Evolutionary conservation across 2,797 vertebrate genomes (phyloP).

Genomic region (Telmatherina bonti): DNA sequence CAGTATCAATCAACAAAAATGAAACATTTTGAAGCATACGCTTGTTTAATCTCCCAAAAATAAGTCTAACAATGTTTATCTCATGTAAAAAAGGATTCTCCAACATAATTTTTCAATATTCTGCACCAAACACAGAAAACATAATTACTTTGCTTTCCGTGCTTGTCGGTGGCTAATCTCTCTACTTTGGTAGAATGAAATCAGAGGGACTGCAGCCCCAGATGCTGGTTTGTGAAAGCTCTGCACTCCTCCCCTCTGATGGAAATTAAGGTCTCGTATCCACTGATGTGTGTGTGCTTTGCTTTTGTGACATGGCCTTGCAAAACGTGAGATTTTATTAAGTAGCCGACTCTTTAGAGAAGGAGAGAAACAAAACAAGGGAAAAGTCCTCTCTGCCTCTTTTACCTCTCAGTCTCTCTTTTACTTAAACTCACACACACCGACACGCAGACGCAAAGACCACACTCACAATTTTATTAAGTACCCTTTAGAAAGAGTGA

Average conservation of each 20-base stretch:
- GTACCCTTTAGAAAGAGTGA: conserved; percentile 78
- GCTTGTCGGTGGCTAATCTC: conserved; percentile 36
- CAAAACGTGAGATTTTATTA: conserved; percentile 84
- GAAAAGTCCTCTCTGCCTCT: conserved; percentile 57
- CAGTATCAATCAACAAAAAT: background rate
- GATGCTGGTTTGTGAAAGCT: conserved; percentile 76
- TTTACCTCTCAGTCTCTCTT: background rate
- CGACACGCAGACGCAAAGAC: conserved; percentile 43
- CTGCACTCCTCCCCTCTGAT: conserved; percentile 77
- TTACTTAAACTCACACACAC: conserved; percentile 7
- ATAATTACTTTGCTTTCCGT: conserved; percentile 5
- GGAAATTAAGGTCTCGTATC: conserved; percentile 75
- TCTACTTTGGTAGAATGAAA: conserved; percentile 67
- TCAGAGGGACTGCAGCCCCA: conserved; percentile 77
- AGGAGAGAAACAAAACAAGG: conserved; percentile 75
- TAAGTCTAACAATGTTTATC: background rate
- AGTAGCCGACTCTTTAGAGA: conserved; percentile 86
- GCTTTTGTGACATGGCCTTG: conserved; percentile 70
- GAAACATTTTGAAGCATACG: background rate
- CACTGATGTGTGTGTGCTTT: conserved; percentile 18
- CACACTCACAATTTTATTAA: conserved; percentile 81
- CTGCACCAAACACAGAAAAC: background rate
- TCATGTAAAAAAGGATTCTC: background rate
- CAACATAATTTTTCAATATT: background rate
- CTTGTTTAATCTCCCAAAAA: background rate